Conservation (phyloP, 1,140 invertebrate species). For the Pentalonia nigronervosa region DNA sequence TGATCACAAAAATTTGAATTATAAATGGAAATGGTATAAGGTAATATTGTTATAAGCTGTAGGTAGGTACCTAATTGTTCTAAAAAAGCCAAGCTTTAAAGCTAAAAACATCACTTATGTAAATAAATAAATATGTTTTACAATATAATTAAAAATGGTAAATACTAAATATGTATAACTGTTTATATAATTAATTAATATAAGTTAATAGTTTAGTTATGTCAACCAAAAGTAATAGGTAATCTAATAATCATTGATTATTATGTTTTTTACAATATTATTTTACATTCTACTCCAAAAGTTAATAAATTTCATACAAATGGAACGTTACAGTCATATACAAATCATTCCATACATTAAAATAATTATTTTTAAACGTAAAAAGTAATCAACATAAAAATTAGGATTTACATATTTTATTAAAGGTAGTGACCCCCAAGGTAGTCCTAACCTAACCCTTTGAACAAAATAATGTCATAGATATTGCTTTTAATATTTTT, state of each 20-base stretch:
- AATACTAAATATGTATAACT: neutral
- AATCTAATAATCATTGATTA: neutral
- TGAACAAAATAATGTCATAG: slow-evolving; percentile 16
- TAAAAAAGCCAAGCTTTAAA: slow-evolving; percentile 37
- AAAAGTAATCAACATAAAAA: slow-evolving; percentile 13
- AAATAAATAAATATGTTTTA: slow-evolving; percentile 20
- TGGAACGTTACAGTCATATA: neutral
- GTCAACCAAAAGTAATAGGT: slow-evolving; percentile 14
- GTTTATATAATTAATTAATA: slow-evolving; percentile 29
- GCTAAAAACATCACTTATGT: slow-evolving; percentile 31
- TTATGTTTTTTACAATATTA: slow-evolving; percentile 20
- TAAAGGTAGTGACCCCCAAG: neutral
- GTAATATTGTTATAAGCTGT: neutral
- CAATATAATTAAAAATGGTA: slow-evolving; percentile 21
- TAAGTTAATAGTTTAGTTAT: slow-evolving; percentile 5
- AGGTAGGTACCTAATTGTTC: slow-evolving; percentile 21
- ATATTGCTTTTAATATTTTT: slow-evolving; percentile 48
- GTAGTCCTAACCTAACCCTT: neutral
- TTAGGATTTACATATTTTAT: slow-evolving; percentile 29
- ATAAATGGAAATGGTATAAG: slow-evolving; percentile 23
- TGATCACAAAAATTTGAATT: slow-evolving; percentile 44
- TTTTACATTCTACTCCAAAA: slow-evolving; percentile 24
- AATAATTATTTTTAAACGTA: neutral
- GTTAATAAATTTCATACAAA: neutral
- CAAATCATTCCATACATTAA: slow-evolving; percentile 26